Base-by-base conservation (phyloP, 2,113 vertebrate genomes). In the Pterocles burchelli region DNA sequence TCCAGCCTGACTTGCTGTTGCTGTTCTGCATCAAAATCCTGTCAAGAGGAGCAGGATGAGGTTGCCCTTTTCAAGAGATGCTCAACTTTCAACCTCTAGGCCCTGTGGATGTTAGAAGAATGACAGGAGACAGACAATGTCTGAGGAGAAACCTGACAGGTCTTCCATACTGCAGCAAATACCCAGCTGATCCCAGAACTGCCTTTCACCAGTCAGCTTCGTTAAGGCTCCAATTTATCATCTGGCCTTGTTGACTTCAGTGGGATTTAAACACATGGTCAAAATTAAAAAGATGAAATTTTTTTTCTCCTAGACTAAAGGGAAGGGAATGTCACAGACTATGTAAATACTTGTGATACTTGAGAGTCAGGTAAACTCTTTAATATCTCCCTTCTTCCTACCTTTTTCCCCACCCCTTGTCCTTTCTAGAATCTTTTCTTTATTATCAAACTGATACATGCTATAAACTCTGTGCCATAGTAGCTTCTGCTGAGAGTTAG, bases 21-120 rank as follows among this genome's bases (percentile, higher is more conserved):
- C 89, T 96, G 94, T 45, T 96, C 58, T 85, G 71, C 78, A 85
- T 94, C 93, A 95, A 78, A 87, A 76, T 63, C 33, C 85, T 95
- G 88, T 91, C 87, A 93, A 61, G 58, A 91, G 29, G 29, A 76
- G 43, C 11, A 2, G 15, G 15, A 46, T 66, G 81, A 82, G 25
- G 55, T 26, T 97, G 78, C 51, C 78, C 71, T 93, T 67, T 74
- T 49, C 13, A 52, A 81, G 34, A 74, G 82, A 96, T 84, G 36
- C 62, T 95, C 55, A 71, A n/a, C 51, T 74, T 68, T 87, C 74
- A 93, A 36, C 63, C 84, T 88, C 34, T 20, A 28, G 66, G 71
- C 34, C 38, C 36, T 45, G 41, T 48, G 36, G n/a, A 46, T 75
- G n/a, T 25, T 55, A 25, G 8, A 87, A 72, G 48, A 94, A 73